Evolutionary conservation across 2,113 vertebrate genomes (phyloP), one percentile per base, ranked within the genome.

Genomic region (Cranoglanis bouderius): DNA sequence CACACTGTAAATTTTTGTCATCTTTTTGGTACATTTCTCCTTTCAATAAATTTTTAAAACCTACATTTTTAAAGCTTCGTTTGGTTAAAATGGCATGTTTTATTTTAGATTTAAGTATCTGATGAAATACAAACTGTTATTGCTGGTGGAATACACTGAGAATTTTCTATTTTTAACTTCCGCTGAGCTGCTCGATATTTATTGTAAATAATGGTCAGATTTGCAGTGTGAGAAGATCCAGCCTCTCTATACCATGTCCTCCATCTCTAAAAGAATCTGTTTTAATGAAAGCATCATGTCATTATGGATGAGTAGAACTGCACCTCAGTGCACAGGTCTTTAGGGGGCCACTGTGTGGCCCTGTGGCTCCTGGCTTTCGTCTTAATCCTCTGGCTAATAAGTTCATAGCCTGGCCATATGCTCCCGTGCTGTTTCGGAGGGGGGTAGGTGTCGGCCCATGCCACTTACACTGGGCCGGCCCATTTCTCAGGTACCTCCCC

Each of bases 341-440:
- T 67, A 90, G 59, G 74, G 94, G 93, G 93, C 92, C 93, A 92
- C 90, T 92, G 93, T 95, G 92, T 94, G 94, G 94, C 95, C 94
- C 94, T 94, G 92, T 93, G 94, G 93, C 94, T 92, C 89, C 92
- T 88, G 95, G 93, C 95, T 94, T 96, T 97, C 96, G 96, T 95
- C 96, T 97, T 99, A 98, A 98, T 98, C 97, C 95, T 49, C 93
- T 94, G 96, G 95, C 96, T 97, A 97, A 98, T 98, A 98, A 98
- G 95, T 97, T 98, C 97, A 97, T 96, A 97, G 96, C 96, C 96
- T 96, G 97, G 97, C 97, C 98, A 97, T 97, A 97, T 97, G 97
- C 97, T 85, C 95, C 94, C 85, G 94, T 96, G 95, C 95, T 94
- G 96, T 96, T 96, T 94, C 95, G 92, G 94, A 95, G 94, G 95